phyloP scores from a whole-genome alignment of 2,113 vertebrate genomes.

The Elanus axillaris region DNA sequence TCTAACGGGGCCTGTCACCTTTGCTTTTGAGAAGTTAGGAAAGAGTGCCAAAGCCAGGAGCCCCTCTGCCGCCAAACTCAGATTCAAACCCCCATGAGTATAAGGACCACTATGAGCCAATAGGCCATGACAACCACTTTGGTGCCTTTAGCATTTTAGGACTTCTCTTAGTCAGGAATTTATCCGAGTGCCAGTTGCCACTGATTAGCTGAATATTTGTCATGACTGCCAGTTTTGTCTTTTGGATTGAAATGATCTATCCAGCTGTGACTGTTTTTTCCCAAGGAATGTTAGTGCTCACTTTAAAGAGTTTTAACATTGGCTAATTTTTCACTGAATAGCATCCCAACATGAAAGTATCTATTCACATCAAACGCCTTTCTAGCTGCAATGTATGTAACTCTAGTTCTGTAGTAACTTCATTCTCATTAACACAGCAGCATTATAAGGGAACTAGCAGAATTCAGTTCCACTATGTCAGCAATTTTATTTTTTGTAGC shows the following conservation, averaged over 20 bases:
- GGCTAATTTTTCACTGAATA: neutral
- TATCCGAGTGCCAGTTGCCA: neutral
- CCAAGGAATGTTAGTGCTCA: neutral
- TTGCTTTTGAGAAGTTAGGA: neutral
- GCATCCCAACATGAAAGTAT: neutral
- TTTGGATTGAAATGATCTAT: neutral
- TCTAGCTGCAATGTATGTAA: neutral
- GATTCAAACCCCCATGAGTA: neutral
- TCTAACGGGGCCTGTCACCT: neutral
- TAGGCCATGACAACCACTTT: neutral
- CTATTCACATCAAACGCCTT: neutral
- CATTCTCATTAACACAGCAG: neutral
- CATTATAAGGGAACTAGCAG: neutral
- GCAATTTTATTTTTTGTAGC: slow-evolving; percentile 15
- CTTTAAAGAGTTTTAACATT: neutral
- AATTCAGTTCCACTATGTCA: slow-evolving; percentile 15
- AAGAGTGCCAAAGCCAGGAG: neutral
- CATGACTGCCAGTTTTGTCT: neutral
- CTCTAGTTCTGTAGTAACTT: neutral
- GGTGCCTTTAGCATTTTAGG: neutral
- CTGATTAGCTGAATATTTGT: neutral
- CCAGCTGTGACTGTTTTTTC: neutral
- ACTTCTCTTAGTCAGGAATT: neutral
- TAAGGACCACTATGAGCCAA: neutral
- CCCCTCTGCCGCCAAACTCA: neutral